Evolutionary conservation across 53 echinoderm and acorn worm species (phyloP), one percentile per base, ranked within the genome.

Genomic region (Patiria pectinifera): DNA sequence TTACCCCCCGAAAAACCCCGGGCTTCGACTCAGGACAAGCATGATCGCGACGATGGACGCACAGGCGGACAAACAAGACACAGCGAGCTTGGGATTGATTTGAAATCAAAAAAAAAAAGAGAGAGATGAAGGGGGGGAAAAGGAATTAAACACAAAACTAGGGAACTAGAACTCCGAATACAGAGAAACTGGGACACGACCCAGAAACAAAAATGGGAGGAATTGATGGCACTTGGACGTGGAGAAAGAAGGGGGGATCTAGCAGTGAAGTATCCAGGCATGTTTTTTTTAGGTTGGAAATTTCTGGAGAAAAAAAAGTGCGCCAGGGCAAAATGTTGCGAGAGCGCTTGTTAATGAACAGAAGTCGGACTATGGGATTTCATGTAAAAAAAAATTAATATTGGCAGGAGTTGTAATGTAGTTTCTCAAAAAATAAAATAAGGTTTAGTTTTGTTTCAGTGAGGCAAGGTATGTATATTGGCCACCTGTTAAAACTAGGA

Each of bases 121-220:
- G 21, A 21, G 25, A 35, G 59, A 83, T 21, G 59, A 59, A 59
- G 69, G 82, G 78, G 78, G 78, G 35, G 1, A 35, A 23, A 71
- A 78, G 87, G 87, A 61, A 87, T 77, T 87, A 63, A 62, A 84
- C 62, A 79, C 8, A 19, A 90, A 90, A 90, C 90, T 90, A 69
- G 90, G 81, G 80, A 80, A 90, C 81, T 90, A 22, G 90, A 90
- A 62, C 90, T 90, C 47, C 21, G 81, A 90, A 81, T 80, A 90
- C 45, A 48, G 19, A 62, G 90, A 90, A 90, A 90, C 66, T 90
- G 80, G 90, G 80, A 90, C 90, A 90, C 90, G 90, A 81, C 90
- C 90, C 69, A 90, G 90, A 90, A 90, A 80, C 43, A 85, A 71
- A 86, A 84, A 66, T 45, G 70, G 86, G 45, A 88, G 78, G 78